Evolutionary conservation across 2,113 vertebrate genomes (phyloP), one percentile per base, ranked within the genome.

Genomic region (Piaya cayana): DNA sequence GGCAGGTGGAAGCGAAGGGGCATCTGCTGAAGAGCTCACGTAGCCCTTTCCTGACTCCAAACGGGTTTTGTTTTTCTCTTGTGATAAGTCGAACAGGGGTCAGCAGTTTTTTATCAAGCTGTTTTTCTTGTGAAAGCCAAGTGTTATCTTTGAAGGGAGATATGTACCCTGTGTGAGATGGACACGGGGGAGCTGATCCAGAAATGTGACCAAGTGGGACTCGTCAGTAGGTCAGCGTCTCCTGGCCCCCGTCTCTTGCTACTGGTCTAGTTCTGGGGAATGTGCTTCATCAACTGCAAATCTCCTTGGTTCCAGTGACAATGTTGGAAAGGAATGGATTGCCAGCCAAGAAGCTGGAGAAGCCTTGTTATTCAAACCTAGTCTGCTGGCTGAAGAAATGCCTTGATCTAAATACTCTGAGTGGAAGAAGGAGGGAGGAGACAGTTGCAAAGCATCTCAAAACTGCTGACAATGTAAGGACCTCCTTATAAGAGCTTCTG

Each of bases 401-500:
- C 52, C 29, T 71, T 39, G 18, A 22, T 75, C 84, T 68, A 43
- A 71, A 60, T 63, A 19, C 5, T 4, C 27, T 50, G 27, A 9
- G 23, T 47, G 34, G 17, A 70, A 15, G 34, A 43, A 47, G 59
- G 76, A 62, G 37, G 8, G 26, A 50, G 37, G 52, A 76, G 63
- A 37, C 11, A 12, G 27, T 21, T 92, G 49, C 63, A 82, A 53
- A 92, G 59, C 43, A 77, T 58, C 58, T 30, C 22, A 36, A 34
- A 37, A 56, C 76, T 86, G 93, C 96, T 96, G 96, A 84, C 96
- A 84, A 16, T 22, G n/a, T 63, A 43, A 91, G 65, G 43, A 85
- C 34, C 49, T 63, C 17, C 63, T 95, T 95, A 59, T 43, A 88
- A 92, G 89, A 95, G 83, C 42, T 70, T 12, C 69, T 79, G 55